Conservation (phyloP, 2,113 vertebrate species). For the Nipponia nippon region DNA sequence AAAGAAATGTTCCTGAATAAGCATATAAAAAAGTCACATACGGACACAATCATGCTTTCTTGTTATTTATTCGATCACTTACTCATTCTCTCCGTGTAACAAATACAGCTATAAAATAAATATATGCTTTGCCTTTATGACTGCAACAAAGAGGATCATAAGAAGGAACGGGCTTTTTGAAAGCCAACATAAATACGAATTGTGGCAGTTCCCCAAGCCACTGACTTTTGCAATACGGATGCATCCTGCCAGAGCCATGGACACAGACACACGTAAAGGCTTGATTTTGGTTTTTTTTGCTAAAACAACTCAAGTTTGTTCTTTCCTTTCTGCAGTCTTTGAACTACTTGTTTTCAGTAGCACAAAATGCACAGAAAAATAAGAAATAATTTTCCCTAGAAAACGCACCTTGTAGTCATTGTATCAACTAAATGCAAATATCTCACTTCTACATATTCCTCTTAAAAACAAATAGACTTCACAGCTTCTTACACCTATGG, state of each 20-base stretch:
- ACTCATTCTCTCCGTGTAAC: slow-evolving; percentile 28
- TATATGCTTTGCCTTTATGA: slow-evolving; percentile 5
- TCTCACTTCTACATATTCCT: not conserved
- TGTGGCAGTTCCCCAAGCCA: slow-evolving; percentile 35
- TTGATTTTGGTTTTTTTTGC: not conserved
- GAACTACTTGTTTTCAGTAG: not conserved
- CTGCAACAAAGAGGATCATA: slow-evolving; percentile 16
- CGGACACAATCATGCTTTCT: not conserved
- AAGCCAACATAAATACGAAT: slow-evolving; percentile 42
- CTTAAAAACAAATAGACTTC: not conserved
- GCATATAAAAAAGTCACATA: not conserved
- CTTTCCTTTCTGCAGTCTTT: not conserved
- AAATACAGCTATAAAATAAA: slow-evolving; percentile 35
- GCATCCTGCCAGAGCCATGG: not conserved
- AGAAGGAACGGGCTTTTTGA: slow-evolving; percentile 15
- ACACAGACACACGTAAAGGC: not conserved
- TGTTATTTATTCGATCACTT: slow-evolving; percentile 32
- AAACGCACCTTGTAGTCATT: not conserved
- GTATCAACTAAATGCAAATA: not conserved
- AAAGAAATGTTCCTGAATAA: slow-evolving; percentile 4
- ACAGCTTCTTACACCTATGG: not conserved
- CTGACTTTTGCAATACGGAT: not conserved
- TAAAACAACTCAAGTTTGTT: not conserved
- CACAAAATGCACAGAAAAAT: not conserved
- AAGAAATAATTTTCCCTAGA: not conserved